Percentiles rank a stretch among this genome's conserved stretches.
Conservation (phyloP, 30 jellyfish, hydroid and myxozoan genomes). For the Clytia hemisphaerica region DNA sequence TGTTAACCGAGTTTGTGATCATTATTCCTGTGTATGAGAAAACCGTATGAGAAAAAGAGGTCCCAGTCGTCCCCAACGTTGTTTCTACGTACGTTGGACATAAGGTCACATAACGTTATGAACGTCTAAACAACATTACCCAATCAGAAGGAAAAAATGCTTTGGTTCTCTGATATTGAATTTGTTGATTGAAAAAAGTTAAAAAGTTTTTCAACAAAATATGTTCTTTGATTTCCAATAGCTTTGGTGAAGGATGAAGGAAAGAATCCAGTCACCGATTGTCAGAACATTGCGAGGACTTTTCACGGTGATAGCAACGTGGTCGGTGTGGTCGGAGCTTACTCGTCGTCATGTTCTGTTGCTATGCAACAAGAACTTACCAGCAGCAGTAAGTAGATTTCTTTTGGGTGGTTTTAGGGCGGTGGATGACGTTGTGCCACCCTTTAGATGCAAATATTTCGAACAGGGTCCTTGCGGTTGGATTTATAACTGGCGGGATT, state of each 20-base stretch:
- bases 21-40: too few relatives aligned
- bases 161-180: neutral
- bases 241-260: slow-evolving; percentile 31
- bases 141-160: too few relatives aligned
- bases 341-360: slow-evolving; percentile 58
- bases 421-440: neutral
- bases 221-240: neutral
- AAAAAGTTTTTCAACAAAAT: neutral
- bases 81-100: too few relatives aligned
- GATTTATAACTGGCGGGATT: neutral
- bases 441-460: neutral
- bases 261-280: slow-evolving; percentile 20
- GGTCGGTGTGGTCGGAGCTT: slow-evolving; percentile 78
- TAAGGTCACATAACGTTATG: too few relatives aligned
- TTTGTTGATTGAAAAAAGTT: neutral
- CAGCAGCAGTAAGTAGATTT: slow-evolving; percentile 29
- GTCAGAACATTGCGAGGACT: slow-evolving; percentile 31
- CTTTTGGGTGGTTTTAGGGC: neutral
- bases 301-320: slow-evolving; percentile 1
- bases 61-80: too few relatives aligned
- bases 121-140: too few relatives aligned
- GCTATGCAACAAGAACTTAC: slow-evolving; percentile 37
- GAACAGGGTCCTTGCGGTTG: neutral
- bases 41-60: too few relatives aligned
- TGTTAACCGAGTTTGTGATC: too few relatives aligned